These are phyloP conservation scores for Clarias gariepinus DNA, from an alignment of 2,113 vertebrate genomes.

Conservation along the genomic window DNA sequence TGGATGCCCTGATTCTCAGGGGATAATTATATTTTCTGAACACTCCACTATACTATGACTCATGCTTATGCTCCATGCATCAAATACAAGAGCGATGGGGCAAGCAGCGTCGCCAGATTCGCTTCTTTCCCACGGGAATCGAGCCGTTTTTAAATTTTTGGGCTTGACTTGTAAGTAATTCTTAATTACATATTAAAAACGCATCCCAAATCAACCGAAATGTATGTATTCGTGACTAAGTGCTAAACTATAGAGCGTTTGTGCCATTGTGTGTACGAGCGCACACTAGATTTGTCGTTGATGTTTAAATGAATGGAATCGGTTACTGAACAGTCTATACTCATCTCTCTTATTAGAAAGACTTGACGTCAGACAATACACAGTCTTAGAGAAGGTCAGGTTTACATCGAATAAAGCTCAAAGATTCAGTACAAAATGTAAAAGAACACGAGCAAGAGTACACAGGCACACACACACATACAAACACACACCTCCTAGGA, in stretches of 20 bases:
- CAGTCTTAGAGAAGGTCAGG: conserved; percentile 16
- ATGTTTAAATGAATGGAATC: not conserved
- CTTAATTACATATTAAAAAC: not conserved
- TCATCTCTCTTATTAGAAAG: not conserved
- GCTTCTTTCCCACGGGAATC: not conserved
- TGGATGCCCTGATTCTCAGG: not conserved
- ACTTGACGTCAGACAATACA: not conserved
- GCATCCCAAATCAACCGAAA: not conserved
- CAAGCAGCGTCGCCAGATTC: not conserved
- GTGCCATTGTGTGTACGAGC: not conserved
- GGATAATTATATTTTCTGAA: not conserved
- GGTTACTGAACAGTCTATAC: not conserved
- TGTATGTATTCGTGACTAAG: not conserved
- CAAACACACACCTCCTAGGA: conserved; percentile 33
- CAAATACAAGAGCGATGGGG: not conserved
- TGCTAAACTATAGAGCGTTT: not conserved
- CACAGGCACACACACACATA: conserved; percentile 32
- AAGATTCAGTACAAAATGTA: conserved; percentile 55
- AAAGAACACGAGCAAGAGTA: conserved; percentile 55
- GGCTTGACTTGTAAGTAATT: not conserved
- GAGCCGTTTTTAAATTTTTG: not conserved
- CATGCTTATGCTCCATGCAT: not conserved
- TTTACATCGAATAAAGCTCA: conserved; percentile 48
- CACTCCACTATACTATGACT: not conserved
- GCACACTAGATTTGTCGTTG: not conserved